Percentiles rank a stretch among this genome's conserved stretches.
phyloP scores from a whole-genome alignment of 2,113 vertebrate species.

The Pongo abelii region DNA sequence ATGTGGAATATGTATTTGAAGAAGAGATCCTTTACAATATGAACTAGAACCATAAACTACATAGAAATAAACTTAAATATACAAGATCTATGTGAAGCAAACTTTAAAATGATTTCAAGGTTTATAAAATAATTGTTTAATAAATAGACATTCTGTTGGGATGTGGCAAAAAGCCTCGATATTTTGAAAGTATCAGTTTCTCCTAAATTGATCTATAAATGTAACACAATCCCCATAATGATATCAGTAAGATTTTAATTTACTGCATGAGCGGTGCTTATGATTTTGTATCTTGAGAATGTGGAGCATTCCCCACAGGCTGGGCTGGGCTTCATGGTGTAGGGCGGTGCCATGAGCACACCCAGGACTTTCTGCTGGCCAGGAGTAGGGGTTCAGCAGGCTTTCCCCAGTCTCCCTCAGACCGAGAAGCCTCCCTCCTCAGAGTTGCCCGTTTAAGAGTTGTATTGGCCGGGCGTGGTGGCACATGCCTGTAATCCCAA shows the following conservation, averaged over 20 bases:
- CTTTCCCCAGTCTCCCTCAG: too few species aligned
- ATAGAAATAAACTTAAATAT: background rate
- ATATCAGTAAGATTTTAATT: background rate
- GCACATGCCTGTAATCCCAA: too few species aligned
- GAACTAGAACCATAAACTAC: background rate
- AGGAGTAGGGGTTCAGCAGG: background rate
- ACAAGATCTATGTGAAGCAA: background rate
- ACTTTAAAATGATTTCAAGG: background rate
- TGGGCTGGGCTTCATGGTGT: background rate
- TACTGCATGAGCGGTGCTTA: background rate
- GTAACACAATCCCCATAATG: background rate
- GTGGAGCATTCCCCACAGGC: background rate
- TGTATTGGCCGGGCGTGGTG: too few species aligned
- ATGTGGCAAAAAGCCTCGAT: background rate
- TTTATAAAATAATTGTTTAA: background rate
- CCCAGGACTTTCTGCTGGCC: too few species aligned
- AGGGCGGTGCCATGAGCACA: rapidly evolving
- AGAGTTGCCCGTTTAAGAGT: background rate
- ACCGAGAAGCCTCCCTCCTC: background rate
- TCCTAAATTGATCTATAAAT: background rate
- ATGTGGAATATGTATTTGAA: background rate
- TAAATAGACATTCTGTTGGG: background rate
- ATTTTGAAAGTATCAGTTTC: background rate
- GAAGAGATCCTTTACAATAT: background rate
- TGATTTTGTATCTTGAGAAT: background rate